phyloP scores from a whole-genome alignment of 1,140 invertebrate species.

The Bombus soroeensis region DNA sequence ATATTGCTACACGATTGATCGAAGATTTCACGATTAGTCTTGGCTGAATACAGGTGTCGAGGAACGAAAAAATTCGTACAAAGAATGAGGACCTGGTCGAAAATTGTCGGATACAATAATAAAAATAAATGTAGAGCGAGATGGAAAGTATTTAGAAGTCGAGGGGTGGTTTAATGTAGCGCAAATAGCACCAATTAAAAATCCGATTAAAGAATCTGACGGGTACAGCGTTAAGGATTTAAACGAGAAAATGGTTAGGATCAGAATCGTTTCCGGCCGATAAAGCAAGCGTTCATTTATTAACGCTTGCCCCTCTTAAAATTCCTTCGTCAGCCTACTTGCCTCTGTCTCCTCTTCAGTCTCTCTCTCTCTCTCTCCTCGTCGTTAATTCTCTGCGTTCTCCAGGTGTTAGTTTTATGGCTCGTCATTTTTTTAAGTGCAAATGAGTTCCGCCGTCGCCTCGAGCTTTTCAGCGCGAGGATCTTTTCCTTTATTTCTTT shows the following conservation, averaged over 20 bases:
- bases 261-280: constrained; percentile 82
- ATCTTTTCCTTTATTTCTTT: constrained; percentile 77
- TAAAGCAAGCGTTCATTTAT: constrained; percentile 81
- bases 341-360: constrained; percentile 21
- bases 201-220: constrained; percentile 80
- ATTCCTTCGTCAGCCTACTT: constrained; percentile 52
- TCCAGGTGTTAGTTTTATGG: constrained; percentile 80
- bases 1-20: not conserved
- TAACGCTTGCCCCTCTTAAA: constrained; percentile 73
- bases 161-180: constrained; percentile 77
- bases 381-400: constrained; percentile 73
- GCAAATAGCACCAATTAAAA: constrained; percentile 81
- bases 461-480: constrained; percentile 51
- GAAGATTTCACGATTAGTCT: not conserved
- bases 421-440: constrained; percentile 82
- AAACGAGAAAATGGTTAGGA: constrained; percentile 76
- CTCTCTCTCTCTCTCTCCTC: constrained; percentile 22
- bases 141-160: not conserved
- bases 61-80: not conserved
- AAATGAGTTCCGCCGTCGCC: constrained; percentile 78
- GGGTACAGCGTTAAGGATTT: constrained; percentile 75
- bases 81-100: constrained; percentile 43
- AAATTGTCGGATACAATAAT: constrained; percentile 67
- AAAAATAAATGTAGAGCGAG: constrained; percentile 64
- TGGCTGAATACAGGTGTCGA: too few relatives aligned